Base-by-base conservation (phyloP, 2,113 vertebrate species). In the Callocephalon fimbriatum region DNA sequence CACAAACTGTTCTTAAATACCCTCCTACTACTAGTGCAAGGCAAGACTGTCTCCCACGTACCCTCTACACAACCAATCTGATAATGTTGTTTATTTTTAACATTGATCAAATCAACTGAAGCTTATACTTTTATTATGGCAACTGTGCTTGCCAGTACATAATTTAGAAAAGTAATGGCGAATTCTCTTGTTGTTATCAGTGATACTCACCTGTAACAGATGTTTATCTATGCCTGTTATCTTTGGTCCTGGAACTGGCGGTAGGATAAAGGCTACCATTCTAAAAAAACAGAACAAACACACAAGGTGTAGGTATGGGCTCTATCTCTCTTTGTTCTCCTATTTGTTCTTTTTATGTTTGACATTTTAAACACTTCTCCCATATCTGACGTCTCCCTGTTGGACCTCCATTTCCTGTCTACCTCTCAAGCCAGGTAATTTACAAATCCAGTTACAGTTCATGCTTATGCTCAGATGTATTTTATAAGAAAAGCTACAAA, bases 201-300 rank as follows among this genome's bases (percentile, higher is more conserved):
- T 66, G 42, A 10, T 63, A 75, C 96, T 98, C 98, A 99, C 99
- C 99, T 99, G 99, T 22, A 99, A 97, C 38, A 99, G 98, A 81
- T 99, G 98, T 45, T 98, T 96, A 97, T 99, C 99, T 97, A 99
- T 98, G 97, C 99, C 99, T 98, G 98, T 99, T 95, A 99, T 99
- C 97, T 99, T 99, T 8, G 99, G 99, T 87, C 99, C 99, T 5
- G 99, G 99, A 93, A 99, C 98, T 26, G 99, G 99, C 19, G 99
- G 99, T 63, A 99, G 97, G 80, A 99, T 97, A 81, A 97, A 99
- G 70, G 98, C 97, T 96, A 99, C 97, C 98, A 99, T 98, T 95
- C 99, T 99, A 44, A 62, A 98, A 94, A 90, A 66, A 40, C 11
- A 7, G 35, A 89, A 53, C 10, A 77, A 95, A 93, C 51, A 90